phyloP scores from a whole-genome alignment of 2,888 invertebrate species.

The Taenaris catops region DNA sequence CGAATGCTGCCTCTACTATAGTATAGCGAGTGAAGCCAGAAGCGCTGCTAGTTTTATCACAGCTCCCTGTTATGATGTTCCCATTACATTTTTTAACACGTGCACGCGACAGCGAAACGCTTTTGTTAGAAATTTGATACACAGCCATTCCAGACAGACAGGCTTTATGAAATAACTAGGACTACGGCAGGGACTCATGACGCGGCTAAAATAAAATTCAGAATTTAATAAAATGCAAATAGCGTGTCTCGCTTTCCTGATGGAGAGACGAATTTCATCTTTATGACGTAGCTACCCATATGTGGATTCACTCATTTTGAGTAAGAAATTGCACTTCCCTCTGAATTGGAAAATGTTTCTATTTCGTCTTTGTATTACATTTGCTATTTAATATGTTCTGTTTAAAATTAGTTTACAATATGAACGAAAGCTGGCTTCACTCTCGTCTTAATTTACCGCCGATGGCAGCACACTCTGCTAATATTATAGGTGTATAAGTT shows the following conservation, averaged over 20 bases:
- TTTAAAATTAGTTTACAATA: no score
- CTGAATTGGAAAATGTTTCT: not conserved
- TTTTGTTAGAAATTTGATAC: not conserved
- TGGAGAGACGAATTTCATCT: conserved; percentile 32
- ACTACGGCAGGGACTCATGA: conserved; percentile 25
- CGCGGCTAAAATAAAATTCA: conserved; percentile 59
- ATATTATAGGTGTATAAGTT: no score
- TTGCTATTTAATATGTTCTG: no score
- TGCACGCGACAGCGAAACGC: not conserved
- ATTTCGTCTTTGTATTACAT: no score
- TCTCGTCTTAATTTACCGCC: no score
- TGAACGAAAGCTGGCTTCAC: no score
- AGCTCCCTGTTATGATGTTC: conserved; percentile 1
- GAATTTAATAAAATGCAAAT: conserved; percentile 77
- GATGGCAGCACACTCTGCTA: no score
- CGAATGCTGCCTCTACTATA: no score
- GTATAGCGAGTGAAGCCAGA: no score
- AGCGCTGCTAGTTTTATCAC: no score
- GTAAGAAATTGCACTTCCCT: conserved; percentile 2
- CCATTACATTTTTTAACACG: not conserved
- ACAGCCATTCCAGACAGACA: conserved; percentile 3
- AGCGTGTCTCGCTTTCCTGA: conserved; percentile 41
- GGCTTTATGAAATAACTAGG: conserved; percentile 24
- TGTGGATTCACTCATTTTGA: conserved; percentile 5
- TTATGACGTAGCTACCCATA: conserved; percentile 13